Percentiles rank a stretch among this genome's conserved stretches.
Evolutionary conservation across 2,888 invertebrate species (phyloP).

Genomic region (Limnephilus lunatus): DNA sequence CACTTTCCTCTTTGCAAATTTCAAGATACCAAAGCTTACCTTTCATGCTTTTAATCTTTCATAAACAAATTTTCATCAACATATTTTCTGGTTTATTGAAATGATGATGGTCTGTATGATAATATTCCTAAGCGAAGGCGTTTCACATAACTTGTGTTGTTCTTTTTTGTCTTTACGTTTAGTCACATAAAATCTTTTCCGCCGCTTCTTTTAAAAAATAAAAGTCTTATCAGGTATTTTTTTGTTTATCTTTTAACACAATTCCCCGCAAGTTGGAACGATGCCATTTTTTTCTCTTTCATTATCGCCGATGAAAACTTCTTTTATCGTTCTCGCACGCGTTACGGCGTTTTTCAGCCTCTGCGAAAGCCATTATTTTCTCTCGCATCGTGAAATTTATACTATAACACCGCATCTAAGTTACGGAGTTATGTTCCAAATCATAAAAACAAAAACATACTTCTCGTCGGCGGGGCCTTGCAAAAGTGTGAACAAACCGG

Average conservation of each 20-base stretch:
- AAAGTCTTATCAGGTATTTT: slow-evolving; percentile 26
- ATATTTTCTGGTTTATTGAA: not conserved
- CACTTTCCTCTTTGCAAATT: not conserved
- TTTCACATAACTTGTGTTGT: not conserved
- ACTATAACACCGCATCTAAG: not conserved
- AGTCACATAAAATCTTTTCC: slow-evolving; percentile 2
- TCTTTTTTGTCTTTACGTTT: not conserved
- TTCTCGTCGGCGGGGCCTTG: not conserved
- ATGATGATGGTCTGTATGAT: not conserved
- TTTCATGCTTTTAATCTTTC: not conserved
- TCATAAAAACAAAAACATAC: slow-evolving; percentile 51
- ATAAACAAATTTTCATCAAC: no score
- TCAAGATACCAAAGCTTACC: not conserved
- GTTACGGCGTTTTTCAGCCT: slow-evolving; percentile 9
- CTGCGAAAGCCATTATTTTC: slow-evolving; percentile 28
- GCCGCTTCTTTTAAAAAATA: slow-evolving; percentile 5
- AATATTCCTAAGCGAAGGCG: not conserved
- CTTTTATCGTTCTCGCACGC: slow-evolving; percentile 7
- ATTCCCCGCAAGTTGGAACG: slow-evolving; percentile 18
- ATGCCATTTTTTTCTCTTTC: slow-evolving; percentile 1
- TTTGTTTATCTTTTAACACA: not conserved
- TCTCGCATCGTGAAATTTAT: slow-evolving; percentile 16
- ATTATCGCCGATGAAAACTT: slow-evolving; percentile 35
- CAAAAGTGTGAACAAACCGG: slow-evolving; percentile 3
- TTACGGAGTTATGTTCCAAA: slow-evolving; percentile 32